Conservation (phyloP, 2,113 vertebrate genomes). For the Pholis gunnellus region DNA sequence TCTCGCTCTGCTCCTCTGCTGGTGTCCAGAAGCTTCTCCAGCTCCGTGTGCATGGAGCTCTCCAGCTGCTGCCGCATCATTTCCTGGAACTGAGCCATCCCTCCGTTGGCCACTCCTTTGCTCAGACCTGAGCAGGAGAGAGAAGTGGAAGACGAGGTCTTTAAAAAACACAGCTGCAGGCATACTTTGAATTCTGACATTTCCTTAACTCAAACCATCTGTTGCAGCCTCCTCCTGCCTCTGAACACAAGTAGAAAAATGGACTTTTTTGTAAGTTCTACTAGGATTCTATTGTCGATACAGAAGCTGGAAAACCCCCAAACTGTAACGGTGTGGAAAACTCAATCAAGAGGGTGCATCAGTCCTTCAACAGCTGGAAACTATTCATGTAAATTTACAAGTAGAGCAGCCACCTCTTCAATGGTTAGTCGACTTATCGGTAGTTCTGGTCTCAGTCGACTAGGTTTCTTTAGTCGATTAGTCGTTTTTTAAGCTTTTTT, state of each 20-base stretch:
- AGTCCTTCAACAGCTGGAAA: too few relatives aligned
- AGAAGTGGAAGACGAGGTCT: background rate
- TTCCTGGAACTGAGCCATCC: conserved; percentile 95
- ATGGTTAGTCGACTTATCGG: too few relatives aligned
- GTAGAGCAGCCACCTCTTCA: background rate
- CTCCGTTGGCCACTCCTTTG: conserved; percentile 86
- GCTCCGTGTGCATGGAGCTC: conserved; percentile 91
- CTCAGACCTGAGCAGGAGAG: conserved; percentile 84
- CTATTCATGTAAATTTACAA: background rate
- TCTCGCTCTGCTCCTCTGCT: conserved; percentile 85
- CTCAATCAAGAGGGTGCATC: background rate
- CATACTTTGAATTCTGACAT: background rate
- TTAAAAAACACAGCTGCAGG: background rate
- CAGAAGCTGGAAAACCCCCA: background rate
- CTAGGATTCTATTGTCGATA: background rate
- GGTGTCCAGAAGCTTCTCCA: conserved; percentile 90
- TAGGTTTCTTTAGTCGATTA: background rate
- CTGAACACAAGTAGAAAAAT: background rate
- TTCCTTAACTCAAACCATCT: background rate
- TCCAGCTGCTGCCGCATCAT: conserved; percentile 96
- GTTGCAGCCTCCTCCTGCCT: background rate
- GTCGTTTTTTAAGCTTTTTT: too few relatives aligned
- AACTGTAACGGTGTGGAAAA: background rate
- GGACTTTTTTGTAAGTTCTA: background rate
- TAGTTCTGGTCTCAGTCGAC: background rate